phyloP scores from a whole-genome alignment of 2,888 invertebrate species.

The Ceriagrion tenellum region DNA sequence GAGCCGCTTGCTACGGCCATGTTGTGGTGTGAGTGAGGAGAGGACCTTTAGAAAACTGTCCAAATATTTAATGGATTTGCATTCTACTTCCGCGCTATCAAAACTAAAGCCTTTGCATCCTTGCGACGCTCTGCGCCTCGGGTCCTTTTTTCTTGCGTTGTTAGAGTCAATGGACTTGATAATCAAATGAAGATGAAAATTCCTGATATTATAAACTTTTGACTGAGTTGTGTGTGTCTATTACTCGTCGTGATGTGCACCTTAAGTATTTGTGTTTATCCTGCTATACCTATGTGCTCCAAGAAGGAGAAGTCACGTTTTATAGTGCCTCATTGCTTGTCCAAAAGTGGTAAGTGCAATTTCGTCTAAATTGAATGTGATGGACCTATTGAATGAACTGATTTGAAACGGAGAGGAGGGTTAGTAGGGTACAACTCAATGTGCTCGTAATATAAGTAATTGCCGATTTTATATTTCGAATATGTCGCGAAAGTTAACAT shows the following conservation, averaged over 20 bases:
- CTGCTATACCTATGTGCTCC: constrained; percentile 58
- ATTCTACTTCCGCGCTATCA: constrained; percentile 46
- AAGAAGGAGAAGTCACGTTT: constrained; percentile 57
- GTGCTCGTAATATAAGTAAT: not conserved
- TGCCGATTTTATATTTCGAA: not conserved
- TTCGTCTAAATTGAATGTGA: not conserved
- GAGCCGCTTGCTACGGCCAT: constrained; percentile 65
- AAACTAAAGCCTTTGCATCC: constrained; percentile 63
- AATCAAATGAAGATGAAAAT: constrained; percentile 47
- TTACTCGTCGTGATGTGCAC: constrained; percentile 55
- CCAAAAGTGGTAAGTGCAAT: constrained; percentile 62
- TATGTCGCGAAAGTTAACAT: not conserved
- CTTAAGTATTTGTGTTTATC: constrained; percentile 58
- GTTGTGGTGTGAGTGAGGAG: constrained; percentile 65
- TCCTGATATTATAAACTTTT: constrained; percentile 37
- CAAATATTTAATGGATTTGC: constrained; percentile 56
- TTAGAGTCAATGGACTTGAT: constrained; percentile 50
- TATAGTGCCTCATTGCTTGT: constrained; percentile 67
- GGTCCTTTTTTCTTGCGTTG: constrained; percentile 61
- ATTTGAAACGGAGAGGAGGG: not conserved
- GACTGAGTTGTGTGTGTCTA: constrained; percentile 58
- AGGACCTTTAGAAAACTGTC: constrained; percentile 58
- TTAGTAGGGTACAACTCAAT: not conserved
- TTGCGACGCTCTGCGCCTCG: constrained; percentile 68
- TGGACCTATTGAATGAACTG: not conserved